phyloP scores from a whole-genome alignment of 2,797 vertebrate genomes.

The Agapornis canus region DNA sequence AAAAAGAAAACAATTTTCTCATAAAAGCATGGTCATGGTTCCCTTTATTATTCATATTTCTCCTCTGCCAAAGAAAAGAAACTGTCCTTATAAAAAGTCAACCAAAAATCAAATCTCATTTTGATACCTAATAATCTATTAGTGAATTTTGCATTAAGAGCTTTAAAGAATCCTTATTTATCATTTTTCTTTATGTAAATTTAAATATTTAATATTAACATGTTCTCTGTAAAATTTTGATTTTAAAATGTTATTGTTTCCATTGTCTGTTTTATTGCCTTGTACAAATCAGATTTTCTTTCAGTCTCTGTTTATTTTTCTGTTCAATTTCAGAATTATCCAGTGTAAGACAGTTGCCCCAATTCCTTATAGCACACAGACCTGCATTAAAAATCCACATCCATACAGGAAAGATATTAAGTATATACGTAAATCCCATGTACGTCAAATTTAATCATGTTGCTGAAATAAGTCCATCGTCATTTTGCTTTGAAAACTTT shows the following conservation, averaged over 20 bases:
- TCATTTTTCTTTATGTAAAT: not conserved
- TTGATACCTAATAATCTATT: not conserved
- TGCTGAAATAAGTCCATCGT: not conserved
- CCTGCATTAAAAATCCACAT: slow-evolving; percentile 1
- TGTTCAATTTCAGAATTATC: not conserved
- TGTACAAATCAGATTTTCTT: not conserved
- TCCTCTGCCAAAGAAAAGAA: not conserved
- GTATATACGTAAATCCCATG: not conserved
- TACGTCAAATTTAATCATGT: not conserved
- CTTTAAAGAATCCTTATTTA: not conserved
- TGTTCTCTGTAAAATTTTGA: not conserved
- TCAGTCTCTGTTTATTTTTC: not conserved
- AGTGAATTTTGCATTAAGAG: not conserved
- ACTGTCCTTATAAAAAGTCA: not conserved
- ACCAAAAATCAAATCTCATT: not conserved
- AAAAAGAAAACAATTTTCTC: not conserved
- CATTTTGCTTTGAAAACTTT: slow-evolving; percentile 22
- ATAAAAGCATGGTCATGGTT: not conserved
- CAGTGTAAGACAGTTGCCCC: not conserved
- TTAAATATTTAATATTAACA: not conserved
- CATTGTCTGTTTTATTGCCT: not conserved
- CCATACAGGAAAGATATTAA: not conserved
- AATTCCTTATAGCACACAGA: not conserved
- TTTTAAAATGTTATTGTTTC: not conserved
- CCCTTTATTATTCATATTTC: not conserved